phyloP scores from a whole-genome alignment of 2,113 vertebrate genomes.

The Ranitomeya variabilis region DNA sequence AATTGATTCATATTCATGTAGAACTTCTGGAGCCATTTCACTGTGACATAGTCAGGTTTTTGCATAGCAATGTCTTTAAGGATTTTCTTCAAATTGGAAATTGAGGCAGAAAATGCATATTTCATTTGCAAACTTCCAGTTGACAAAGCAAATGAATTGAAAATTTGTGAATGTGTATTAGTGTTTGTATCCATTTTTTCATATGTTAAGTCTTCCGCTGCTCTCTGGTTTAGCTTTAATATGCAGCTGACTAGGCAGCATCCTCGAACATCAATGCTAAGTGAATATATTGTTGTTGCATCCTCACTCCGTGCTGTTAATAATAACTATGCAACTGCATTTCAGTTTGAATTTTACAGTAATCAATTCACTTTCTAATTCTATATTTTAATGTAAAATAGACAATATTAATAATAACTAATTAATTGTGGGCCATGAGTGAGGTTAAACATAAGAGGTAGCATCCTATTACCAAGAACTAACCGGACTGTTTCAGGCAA shows the following conservation, averaged over 20 bases:
- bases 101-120: conserved; percentile 48
- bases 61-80: conserved; percentile 49
- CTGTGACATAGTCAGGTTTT: conserved; percentile 40
- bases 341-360: not conserved
- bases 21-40: conserved; percentile 39
- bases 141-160: conserved; percentile 38
- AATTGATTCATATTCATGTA: not conserved
- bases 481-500: too few relatives aligned
- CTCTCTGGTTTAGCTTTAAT: not conserved
- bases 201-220: not conserved
- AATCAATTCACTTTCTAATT: not conserved
- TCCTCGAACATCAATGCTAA: not conserved
- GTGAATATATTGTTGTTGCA: not conserved
- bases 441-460: too few relatives aligned
- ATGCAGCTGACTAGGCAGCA: not conserved
- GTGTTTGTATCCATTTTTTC: not conserved
- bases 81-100: conserved; percentile 43
- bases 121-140: conserved; percentile 46
- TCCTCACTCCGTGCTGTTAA: not conserved
- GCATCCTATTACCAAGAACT: too few relatives aligned
- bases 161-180: not conserved
- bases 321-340: not conserved
- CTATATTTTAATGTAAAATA: not conserved
- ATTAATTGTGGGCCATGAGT: too few relatives aligned
- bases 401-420: not conserved